phyloP scores from a whole-genome alignment of 2,113 vertebrate genomes.

The Melanostigma gelatinosum region DNA sequence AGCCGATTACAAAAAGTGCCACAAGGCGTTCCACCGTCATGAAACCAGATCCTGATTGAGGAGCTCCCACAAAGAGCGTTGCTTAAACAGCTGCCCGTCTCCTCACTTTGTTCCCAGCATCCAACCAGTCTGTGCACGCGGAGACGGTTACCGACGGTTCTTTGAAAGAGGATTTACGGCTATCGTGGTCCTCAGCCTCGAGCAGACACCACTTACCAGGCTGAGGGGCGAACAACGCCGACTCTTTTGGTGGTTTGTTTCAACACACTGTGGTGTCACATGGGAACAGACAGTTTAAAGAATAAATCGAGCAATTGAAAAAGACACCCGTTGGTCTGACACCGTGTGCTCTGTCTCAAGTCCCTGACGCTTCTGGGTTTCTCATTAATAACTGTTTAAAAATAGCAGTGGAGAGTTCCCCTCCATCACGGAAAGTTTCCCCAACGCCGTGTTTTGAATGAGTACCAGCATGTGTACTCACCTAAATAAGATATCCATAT shows the following conservation, averaged over 20 bases:
- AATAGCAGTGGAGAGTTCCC: slow-evolving; percentile 4
- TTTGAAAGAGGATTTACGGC: slow-evolving; percentile 13
- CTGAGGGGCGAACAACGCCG: background rate
- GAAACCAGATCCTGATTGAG: slow-evolving; percentile 13
- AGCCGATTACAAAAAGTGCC: background rate
- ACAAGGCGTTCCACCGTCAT: background rate
- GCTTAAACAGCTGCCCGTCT: slow-evolving; percentile 24
- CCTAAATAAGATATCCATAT: background rate
- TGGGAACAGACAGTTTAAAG: background rate
- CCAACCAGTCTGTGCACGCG: slow-evolving; percentile 34
- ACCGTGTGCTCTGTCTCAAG: background rate
- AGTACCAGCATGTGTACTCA: background rate
- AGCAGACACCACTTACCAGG: slow-evolving; percentile 4
- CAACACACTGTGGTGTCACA: background rate
- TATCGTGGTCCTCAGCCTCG: background rate
- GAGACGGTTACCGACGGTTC: slow-evolving; percentile 31
- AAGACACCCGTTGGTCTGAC: background rate
- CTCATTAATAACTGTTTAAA: background rate
- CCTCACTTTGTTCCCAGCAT: slow-evolving; percentile 19
- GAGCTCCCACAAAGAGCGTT: slow-evolving; percentile 9
- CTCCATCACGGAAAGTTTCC: background rate
- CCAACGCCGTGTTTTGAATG: background rate
- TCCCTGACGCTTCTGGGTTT: background rate
- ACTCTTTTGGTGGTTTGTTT: slow-evolving; percentile 10
- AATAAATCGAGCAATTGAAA: background rate